These are phyloP conservation scores for Hylaea fasciaria DNA, from an alignment of 2,888 invertebrate genomes.

Conservation along the genomic window DNA sequence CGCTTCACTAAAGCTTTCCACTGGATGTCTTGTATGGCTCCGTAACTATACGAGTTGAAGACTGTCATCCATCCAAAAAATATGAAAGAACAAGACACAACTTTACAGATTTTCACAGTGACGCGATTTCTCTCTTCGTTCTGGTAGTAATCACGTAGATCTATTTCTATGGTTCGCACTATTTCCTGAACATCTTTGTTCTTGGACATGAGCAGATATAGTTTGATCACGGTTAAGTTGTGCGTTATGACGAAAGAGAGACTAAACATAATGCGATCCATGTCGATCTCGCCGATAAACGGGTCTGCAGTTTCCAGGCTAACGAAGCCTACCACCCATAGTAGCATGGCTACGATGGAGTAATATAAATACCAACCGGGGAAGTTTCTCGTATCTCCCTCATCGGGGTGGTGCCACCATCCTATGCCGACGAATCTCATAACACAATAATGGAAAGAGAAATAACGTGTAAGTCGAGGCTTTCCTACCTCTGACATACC, in stretches of 20 bases:
- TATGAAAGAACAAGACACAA: conserved; percentile 67
- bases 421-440: conserved; percentile 72
- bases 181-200: conserved; percentile 72
- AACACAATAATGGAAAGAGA: conserved; percentile 65
- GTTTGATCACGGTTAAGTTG: conserved; percentile 73
- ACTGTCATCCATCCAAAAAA: conserved; percentile 80
- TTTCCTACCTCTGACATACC: not conserved
- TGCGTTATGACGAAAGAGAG: conserved; percentile 79
- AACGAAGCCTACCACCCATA: conserved; percentile 77
- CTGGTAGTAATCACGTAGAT: conserved; percentile 69
- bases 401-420: conserved; percentile 80
- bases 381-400: conserved; percentile 67
- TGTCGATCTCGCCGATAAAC: conserved; percentile 75
- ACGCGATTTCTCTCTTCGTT: conserved; percentile 60
- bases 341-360: conserved; percentile 64
- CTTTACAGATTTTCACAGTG: conserved; percentile 64
- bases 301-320: conserved; percentile 77
- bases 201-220: conserved; percentile 75
- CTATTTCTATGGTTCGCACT: conserved; percentile 69
- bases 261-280: conserved; percentile 78
- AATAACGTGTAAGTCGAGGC: conserved; percentile 63
- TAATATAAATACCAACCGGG: conserved; percentile 73
- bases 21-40: conserved; percentile 67
- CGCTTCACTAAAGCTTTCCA: conserved; percentile 66
- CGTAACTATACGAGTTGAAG: conserved; percentile 70